These are phyloP conservation scores for Hucho hucho DNA, from an alignment of 2,113 vertebrate species.

Conservation along the genomic window DNA sequence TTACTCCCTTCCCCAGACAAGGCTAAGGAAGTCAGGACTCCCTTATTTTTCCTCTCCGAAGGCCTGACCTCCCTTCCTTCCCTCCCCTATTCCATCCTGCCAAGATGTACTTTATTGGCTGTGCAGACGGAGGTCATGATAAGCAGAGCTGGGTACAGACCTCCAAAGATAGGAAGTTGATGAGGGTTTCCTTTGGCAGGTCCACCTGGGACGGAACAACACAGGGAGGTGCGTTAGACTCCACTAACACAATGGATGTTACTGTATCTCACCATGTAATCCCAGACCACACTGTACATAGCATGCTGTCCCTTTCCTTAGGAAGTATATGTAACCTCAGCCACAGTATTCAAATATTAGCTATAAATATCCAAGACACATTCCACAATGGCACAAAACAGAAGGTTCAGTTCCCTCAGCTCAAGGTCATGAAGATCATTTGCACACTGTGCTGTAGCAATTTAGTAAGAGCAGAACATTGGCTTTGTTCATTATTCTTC, in stretches of 20 bases:
- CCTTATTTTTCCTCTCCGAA: constrained; percentile 61
- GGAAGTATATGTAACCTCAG: background rate
- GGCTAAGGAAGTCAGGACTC: constrained; percentile 62
- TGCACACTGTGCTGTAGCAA: constrained; percentile 6
- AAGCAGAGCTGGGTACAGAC: constrained; percentile 69
- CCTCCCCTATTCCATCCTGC: constrained; percentile 24
- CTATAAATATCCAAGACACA: background rate
- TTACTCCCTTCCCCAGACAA: constrained; percentile 38
- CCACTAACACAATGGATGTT: constrained; percentile 43
- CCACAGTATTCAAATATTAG: background rate
- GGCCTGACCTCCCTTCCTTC: constrained; percentile 24
- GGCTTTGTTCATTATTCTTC: constrained; percentile 14
- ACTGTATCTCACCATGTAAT: constrained; percentile 13
- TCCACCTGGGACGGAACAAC: constrained; percentile 80
- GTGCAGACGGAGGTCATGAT: constrained; percentile 35
- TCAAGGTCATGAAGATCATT: constrained; percentile 18
- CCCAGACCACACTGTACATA: constrained; percentile 12
- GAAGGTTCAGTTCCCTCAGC: background rate
- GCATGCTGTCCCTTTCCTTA: background rate
- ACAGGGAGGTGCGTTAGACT: constrained; percentile 14
- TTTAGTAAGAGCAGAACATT: constrained; percentile 16
- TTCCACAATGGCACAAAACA: background rate
- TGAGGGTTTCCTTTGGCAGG: constrained; percentile 89
- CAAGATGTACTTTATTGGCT: constrained; percentile 60
- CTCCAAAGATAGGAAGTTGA: constrained; percentile 92